A percentile compares a stretch with the other conserved stretches of the same genome.
phyloP scores from a whole-genome alignment of 1,140 invertebrate species.

The Platyscapa corneri region DNA sequence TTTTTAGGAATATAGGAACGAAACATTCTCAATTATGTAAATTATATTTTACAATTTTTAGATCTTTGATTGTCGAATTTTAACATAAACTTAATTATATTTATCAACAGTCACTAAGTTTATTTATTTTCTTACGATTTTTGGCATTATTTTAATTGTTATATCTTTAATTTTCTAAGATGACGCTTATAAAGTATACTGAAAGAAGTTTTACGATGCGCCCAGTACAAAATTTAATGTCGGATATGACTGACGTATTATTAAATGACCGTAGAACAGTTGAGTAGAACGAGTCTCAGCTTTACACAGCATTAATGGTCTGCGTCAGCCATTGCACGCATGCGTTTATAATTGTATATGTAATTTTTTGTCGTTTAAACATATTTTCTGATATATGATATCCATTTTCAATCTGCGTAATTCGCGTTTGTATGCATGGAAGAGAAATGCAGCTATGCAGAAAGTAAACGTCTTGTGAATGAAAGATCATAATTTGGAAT shows the following conservation, averaged over 20 bases:
- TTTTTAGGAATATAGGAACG: no score
- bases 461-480: neutral
- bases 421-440: slow-evolving; percentile 1
- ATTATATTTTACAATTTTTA: no score
- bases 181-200: slow-evolving; percentile 13
- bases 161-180: slow-evolving; percentile 17
- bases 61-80: no score
- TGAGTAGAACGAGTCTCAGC: neutral
- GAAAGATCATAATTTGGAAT: neutral
- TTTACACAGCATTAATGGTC: neutral
- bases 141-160: no score
- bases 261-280: slow-evolving; percentile 19
- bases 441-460: neutral
- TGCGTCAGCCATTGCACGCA: neutral
- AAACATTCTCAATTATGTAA: no score
- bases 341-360: slow-evolving; percentile 3
- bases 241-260: slow-evolving; percentile 23
- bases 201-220: slow-evolving; percentile 16
- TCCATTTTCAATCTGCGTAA: slow-evolving; percentile 3
- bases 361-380: neutral
- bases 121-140: no score
- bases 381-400: neutral
- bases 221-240: slow-evolving; percentile 13
- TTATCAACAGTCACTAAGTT: no score
- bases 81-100: no score